phyloP scores from a whole-genome alignment of 2,888 invertebrate genomes.

The Eurytoma californica region DNA sequence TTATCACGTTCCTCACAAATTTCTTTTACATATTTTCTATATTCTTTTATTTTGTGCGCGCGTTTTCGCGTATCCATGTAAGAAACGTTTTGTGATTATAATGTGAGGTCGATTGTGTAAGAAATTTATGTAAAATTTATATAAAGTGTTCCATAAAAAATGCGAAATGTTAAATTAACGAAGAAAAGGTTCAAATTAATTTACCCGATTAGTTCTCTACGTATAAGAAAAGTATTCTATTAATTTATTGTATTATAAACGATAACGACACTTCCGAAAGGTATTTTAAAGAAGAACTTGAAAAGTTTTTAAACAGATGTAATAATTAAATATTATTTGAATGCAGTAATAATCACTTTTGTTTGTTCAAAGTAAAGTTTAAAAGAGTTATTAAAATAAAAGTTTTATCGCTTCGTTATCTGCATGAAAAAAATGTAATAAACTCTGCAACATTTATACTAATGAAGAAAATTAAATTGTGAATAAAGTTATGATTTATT shows the following conservation, averaged over 20 bases:
- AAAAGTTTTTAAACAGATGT: no score
- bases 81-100: slow-evolving; percentile 20
- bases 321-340: no score
- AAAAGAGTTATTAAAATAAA: slow-evolving; percentile 15
- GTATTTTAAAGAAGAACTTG: no score
- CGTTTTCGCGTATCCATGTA: slow-evolving; percentile 4
- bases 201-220: no score
- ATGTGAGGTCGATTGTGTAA: slow-evolving; percentile 54
- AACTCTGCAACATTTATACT: slow-evolving; percentile 34
- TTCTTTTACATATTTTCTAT: slow-evolving; percentile 10
- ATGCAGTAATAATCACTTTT: neutral
- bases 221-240: no score
- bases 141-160: slow-evolving; percentile 27
- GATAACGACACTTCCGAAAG: no score
- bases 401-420: slow-evolving; percentile 36
- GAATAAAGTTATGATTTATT: slow-evolving; percentile 27
- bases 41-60: neutral
- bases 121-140: slow-evolving; percentile 43
- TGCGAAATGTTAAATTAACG: no score
- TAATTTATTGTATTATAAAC: no score
- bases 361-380: slow-evolving; percentile 2
- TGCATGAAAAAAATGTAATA: slow-evolving; percentile 31
- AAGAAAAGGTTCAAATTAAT: neutral
- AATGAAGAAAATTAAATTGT: slow-evolving; percentile 22
- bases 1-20: slow-evolving; percentile 3